Base-by-base conservation (phyloP, 1,140 invertebrate genomes). In the Drosophila lacteicornis region DNA sequence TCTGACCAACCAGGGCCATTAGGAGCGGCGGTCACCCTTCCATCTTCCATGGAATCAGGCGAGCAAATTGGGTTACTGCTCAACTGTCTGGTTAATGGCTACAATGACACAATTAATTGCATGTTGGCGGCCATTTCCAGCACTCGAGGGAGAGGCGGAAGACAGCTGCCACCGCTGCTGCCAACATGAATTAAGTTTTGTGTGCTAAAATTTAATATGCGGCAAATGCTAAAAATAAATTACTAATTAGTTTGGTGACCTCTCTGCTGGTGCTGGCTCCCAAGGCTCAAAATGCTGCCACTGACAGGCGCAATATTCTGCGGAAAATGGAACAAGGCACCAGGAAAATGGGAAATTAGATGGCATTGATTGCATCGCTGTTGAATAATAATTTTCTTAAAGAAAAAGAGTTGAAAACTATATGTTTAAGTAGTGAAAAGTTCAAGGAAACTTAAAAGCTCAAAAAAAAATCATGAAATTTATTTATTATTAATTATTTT, bases 51-150 rank as follows among this genome's bases (percentile, higher is more conserved):
- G 11, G 40, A 88, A 87, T 87, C 84, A 87, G 66, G 80, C 80
- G 76, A 80, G 80, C 84, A 87, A 87, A 87, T 87, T 87, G 84
- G 84, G 84, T 87, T 88, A 88, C 84, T 87, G 84, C 84, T 87
- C 84, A 87, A 87, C 84, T 87, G 84, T 87, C 84, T 88, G 84
- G 84, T 87, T 87, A 87, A 87, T 87, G 84, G 84, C 77, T 88
- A 88, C 80, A 87, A 87, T 87, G 84, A 88, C 84, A 87, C 84
- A 87, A 87, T 87, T 87, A 87, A 87, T 87, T 84, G 84, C 84
- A 87, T 87, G 83, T 80, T 79, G 80, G 83, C 56, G 66, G 60
- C 82, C 82, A 85, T 74, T 74, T 73, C 17, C 45, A 36, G 74
- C 50, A 68, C 63, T 60, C 49, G 53, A 27, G 59, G 19, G 36